Evolutionary conservation across 2,113 vertebrate species (phyloP).

Genomic region (Mus musculus): DNA sequence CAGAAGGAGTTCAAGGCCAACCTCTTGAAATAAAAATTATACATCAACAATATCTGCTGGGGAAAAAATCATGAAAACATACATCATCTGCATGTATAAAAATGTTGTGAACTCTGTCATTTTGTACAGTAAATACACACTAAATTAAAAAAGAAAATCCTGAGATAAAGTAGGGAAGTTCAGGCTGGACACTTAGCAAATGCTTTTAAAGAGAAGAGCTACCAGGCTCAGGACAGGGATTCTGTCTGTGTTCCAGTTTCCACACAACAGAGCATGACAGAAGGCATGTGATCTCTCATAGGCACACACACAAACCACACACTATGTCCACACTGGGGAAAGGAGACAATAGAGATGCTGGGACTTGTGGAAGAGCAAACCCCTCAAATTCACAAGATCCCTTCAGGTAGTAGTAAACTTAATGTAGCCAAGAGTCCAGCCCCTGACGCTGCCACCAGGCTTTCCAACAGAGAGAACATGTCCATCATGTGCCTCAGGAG

Average conservation of each 20-base stretch:
- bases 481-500: background rate
- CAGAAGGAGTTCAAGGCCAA: background rate
- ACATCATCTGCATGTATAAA: background rate
- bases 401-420: background rate
- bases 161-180: background rate
- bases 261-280: background rate
- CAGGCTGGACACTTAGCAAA: background rate
- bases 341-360: background rate
- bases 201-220: background rate
- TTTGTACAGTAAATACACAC: background rate
- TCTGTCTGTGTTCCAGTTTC: background rate
- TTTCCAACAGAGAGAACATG: background rate
- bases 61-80: background rate
- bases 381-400: background rate
- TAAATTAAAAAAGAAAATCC: background rate
- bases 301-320: background rate
- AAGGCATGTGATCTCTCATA: background rate
- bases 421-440: background rate
- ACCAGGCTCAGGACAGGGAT: background rate
- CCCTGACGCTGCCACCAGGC: background rate
- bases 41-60: background rate
- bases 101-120: background rate
- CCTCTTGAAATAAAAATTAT: background rate
- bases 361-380: background rate
- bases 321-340: background rate